Evolutionary conservation across 1,140 invertebrate genomes (phyloP).

Genomic region (Acromyrmex echinatior): DNA sequence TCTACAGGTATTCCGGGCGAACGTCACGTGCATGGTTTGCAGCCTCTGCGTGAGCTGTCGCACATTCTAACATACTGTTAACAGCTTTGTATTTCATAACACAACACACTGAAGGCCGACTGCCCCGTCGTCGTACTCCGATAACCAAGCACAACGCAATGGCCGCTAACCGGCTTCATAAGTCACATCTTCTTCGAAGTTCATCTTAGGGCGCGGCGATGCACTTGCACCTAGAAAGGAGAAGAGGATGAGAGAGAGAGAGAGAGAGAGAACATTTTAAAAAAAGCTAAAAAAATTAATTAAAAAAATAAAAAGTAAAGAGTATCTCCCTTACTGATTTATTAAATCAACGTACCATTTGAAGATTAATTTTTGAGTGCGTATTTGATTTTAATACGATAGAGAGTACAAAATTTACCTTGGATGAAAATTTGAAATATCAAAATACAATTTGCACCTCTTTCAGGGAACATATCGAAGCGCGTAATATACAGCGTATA

Average conservation of each 20-base stretch:
- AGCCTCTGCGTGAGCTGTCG: slow-evolving; percentile 52
- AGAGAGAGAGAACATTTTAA: background rate
- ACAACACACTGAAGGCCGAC: slow-evolving; percentile 48
- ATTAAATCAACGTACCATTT: background rate
- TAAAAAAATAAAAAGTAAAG: too few relatives aligned
- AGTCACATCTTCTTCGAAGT: slow-evolving; percentile 38
- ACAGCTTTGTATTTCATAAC: slow-evolving; percentile 68
- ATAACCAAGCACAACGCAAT: slow-evolving; percentile 42
- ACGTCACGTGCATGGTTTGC: slow-evolving; percentile 28
- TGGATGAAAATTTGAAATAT: slow-evolving; percentile 11
- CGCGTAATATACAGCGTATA: background rate
- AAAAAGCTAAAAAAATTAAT: background rate
- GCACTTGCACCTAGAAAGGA: background rate
- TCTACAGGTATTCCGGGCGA: background rate
- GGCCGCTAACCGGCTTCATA: slow-evolving; percentile 55
- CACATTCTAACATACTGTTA: slow-evolving; percentile 61
- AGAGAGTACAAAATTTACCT: slow-evolving; percentile 1
- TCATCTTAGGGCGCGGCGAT: slow-evolving; percentile 1
- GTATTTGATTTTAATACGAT: slow-evolving; percentile 30
- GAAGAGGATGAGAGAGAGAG: background rate
- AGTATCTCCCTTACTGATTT: background rate
- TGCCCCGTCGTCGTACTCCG: slow-evolving; percentile 38
- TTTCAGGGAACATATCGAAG: background rate
- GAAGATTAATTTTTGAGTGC: background rate
- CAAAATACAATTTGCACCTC: slow-evolving; percentile 3